A percentile compares a stretch with the other conserved stretches of the same genome.
Evolutionary conservation across 2,888 invertebrate genomes (phyloP).

Genomic region (Periphyllus acericola): DNA sequence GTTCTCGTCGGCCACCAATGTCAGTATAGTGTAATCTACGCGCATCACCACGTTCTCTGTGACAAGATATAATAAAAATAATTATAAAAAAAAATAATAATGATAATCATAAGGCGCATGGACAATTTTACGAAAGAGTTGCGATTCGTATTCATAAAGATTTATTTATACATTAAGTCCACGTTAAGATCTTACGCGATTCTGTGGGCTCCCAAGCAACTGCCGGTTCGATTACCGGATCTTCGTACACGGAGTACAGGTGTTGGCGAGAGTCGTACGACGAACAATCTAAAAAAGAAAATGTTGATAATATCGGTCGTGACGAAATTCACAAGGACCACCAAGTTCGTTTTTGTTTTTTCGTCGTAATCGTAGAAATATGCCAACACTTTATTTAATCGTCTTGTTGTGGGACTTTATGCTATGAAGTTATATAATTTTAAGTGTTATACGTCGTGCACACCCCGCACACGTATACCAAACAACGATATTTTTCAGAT

Average conservation of each 20-base stretch:
- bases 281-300: conserved; percentile 41
- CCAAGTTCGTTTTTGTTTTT: too few relatives aligned
- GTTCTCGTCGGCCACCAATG: conserved; percentile 63
- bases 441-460: too few relatives aligned
- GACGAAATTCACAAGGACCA: too few relatives aligned
- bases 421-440: too few relatives aligned
- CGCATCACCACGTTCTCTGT: conserved; percentile 62
- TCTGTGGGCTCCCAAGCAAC: conserved; percentile 39
- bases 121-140: too few relatives aligned
- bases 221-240: conserved; percentile 32
- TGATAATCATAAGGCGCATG: neutral
- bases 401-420: too few relatives aligned
- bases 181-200: conserved; percentile 26
- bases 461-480: too few relatives aligned
- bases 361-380: too few relatives aligned
- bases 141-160: too few relatives aligned
- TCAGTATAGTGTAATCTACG: conserved; percentile 63
- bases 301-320: too few relatives aligned
- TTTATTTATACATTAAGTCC: neutral
- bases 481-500: too few relatives aligned
- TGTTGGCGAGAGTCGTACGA: conserved; percentile 52
- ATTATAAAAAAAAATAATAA: neutral
- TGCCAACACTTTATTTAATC: too few relatives aligned
- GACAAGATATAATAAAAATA: neutral
- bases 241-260: conserved; percentile 49